These are phyloP conservation scores for Prunella fulvescens DNA, from an alignment of 2,113 vertebrate species.

Conservation along the genomic window DNA sequence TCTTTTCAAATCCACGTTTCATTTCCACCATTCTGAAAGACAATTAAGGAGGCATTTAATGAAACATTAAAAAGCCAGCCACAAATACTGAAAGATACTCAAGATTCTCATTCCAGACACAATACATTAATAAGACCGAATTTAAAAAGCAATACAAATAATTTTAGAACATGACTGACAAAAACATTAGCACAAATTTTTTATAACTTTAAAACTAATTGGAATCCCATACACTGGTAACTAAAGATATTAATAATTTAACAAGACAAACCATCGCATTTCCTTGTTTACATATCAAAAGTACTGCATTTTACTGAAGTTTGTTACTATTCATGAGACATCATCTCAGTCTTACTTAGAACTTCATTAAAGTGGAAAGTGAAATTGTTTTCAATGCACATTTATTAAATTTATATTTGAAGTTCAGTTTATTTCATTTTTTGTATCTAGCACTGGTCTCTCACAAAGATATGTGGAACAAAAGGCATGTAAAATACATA, in stretches of 20 bases:
- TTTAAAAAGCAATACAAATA: neutral
- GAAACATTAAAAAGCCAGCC: neutral
- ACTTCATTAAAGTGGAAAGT: neutral
- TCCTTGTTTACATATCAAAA: neutral
- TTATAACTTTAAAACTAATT: neutral
- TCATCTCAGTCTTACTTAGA: neutral
- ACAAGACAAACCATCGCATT: neutral
- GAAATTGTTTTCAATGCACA: neutral
- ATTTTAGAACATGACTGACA: neutral
- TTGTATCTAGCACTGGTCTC: neutral
- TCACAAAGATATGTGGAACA: neutral
- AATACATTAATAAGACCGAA: neutral
- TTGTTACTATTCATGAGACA: neutral
- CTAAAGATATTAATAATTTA: neutral
- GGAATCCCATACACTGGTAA: neutral
- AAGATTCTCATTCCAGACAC: neutral
- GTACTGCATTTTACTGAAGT: neutral
- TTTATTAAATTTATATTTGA: neutral
- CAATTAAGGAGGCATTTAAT: neutral
- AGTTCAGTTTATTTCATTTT: neutral
- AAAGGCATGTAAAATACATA: neutral
- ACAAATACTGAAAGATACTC: neutral
- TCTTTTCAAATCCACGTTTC: conserved; percentile 85
- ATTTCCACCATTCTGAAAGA: conserved; percentile 91
- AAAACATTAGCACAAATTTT: neutral